A percentile compares a stretch with the other conserved stretches of the same genome.
These are phyloP conservation scores for Microcebus tavaratra DNA, from an alignment of 2,113 vertebrate species.

Conservation along the genomic window DNA sequence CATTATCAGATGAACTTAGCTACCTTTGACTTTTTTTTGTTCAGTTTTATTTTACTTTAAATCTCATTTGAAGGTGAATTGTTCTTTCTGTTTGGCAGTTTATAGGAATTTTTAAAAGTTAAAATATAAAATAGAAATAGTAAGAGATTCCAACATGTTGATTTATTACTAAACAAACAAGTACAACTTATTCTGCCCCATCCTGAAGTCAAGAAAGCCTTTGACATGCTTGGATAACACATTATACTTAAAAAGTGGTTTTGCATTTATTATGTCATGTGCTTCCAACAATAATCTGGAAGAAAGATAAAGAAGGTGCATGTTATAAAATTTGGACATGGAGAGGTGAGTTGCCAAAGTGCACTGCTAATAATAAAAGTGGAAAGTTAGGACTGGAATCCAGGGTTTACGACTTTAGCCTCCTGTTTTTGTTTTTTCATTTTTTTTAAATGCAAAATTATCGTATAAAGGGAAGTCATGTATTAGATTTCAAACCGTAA, in stretches of 20 bases:
- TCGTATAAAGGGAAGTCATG: background rate
- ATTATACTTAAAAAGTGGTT: background rate
- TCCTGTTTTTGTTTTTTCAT: background rate
- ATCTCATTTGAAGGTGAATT: background rate
- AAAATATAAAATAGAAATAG: background rate
- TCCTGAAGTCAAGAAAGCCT: background rate
- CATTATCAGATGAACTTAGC: background rate
- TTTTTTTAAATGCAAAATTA: background rate
- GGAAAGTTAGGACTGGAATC: background rate
- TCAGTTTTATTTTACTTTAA: background rate
- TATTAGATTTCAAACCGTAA: background rate
- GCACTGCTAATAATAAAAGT: background rate
- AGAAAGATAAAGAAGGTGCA: background rate
- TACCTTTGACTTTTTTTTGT: background rate
- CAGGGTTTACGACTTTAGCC: background rate
- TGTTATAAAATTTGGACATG: background rate
- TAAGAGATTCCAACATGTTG: background rate
- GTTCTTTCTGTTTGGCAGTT: background rate
- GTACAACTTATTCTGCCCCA: background rate
- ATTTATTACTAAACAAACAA: background rate
- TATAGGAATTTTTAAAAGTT: background rate
- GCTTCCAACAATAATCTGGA: background rate
- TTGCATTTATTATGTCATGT: background rate
- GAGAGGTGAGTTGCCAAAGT: background rate
- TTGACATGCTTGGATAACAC: background rate